These are phyloP conservation scores for Bombus vancouverensis DNA, from an alignment of 1,140 invertebrate species.

Conservation along the genomic window DNA sequence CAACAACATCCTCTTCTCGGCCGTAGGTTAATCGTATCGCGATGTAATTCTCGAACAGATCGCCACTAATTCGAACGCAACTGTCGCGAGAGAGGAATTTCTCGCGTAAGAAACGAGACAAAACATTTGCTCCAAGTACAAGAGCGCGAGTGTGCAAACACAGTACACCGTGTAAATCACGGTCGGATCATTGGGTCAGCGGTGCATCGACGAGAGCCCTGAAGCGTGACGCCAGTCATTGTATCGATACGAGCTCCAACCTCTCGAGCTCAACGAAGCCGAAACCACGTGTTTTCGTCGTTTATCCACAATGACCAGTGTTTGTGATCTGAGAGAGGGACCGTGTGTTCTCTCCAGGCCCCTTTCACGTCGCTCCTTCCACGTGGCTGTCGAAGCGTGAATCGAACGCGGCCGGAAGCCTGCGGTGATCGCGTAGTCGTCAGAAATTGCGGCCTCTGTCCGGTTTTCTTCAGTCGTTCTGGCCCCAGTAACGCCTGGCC, in stretches of 20 bases:
- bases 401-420: constrained; percentile 26
- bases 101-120: background rate
- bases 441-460: constrained; percentile 12
- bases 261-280: constrained; percentile 26
- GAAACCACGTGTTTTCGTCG: constrained; percentile 47
- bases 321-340: constrained; percentile 9
- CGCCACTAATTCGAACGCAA: too few species aligned
- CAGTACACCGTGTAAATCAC: background rate
- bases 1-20: background rate
- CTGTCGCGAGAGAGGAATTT: background rate
- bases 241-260: constrained; percentile 25
- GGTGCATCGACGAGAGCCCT: background rate
- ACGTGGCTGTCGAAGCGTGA: constrained; percentile 29
- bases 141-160: background rate
- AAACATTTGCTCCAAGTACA: background rate
- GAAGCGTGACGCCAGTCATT: constrained; percentile 37
- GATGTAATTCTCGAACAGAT: background rate
- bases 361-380: constrained; percentile 29
- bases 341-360: background rate
- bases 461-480: background rate
- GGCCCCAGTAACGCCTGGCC: background rate
- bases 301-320: background rate
- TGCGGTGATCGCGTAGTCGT: background rate
- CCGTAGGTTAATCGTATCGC: background rate
- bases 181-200: constrained; percentile 7